phyloP scores from a whole-genome alignment of 2,888 invertebrate genomes.

The Caenorhabditis afra region DNA sequence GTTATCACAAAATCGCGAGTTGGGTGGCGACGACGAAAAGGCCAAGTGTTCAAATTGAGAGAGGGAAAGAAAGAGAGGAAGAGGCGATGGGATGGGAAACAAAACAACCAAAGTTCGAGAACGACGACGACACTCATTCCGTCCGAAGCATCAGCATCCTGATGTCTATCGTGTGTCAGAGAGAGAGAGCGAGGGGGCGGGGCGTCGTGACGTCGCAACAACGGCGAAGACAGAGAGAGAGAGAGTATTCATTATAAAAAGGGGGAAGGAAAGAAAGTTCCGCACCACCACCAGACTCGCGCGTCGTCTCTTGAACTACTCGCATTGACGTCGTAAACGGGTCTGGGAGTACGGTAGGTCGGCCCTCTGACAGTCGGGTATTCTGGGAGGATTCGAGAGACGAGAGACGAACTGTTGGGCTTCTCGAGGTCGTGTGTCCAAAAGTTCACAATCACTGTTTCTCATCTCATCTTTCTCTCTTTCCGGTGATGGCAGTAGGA shows the following conservation, averaged over 20 bases:
- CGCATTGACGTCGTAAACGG: no score
- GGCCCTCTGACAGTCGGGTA: no score
- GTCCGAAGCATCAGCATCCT: slow-evolving; percentile 7
- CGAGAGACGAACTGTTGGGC: no score
- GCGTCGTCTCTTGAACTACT: no score
- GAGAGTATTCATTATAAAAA: neutral
- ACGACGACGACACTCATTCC: neutral
- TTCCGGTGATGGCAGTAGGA: no score
- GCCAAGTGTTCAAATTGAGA: slow-evolving; percentile 47
- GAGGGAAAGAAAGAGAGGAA: slow-evolving; percentile 5
- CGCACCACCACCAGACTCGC: no score
- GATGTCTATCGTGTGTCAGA: slow-evolving; percentile 13
- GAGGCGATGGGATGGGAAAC: neutral
- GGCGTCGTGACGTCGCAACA: slow-evolving; percentile 28
- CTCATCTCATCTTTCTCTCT: neutral
- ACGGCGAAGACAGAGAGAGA: neutral
- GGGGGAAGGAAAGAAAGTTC: no score
- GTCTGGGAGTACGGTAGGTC: no score
- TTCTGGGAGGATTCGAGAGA: no score
- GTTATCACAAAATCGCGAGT: neutral
- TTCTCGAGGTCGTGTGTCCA: no score
- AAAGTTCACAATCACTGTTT: slow-evolving; percentile 7
- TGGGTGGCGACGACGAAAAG: slow-evolving; percentile 7
- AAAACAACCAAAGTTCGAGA: slow-evolving; percentile 42
- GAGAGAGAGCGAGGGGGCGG: slow-evolving; percentile 22